Evolutionary conservation across 2,113 vertebrate species (phyloP).

Genomic region (Synchiropus splendidus): DNA sequence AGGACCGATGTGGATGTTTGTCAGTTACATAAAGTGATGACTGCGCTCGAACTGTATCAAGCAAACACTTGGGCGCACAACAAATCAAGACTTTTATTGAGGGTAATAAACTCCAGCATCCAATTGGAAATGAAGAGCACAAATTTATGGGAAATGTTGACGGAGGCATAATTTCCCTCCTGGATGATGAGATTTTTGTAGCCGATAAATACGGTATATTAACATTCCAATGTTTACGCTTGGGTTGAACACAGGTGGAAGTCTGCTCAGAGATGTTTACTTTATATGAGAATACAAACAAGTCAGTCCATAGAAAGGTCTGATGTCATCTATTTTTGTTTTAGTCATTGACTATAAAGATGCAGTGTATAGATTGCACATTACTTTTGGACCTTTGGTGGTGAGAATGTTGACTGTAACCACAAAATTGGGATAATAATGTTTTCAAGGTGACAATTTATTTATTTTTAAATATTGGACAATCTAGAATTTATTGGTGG

Average conservation of each 20-base stretch:
- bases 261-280: no score
- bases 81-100: constrained; percentile 73
- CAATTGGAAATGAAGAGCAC: constrained; percentile 61
- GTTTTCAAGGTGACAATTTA: no score
- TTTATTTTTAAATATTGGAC: no score
- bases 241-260: no score
- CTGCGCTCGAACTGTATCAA: constrained; percentile 63
- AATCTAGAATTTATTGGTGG: no score
- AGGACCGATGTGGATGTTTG: constrained; percentile 27
- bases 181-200: constrained; percentile 43
- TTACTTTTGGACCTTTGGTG: no score
- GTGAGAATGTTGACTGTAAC: no score
- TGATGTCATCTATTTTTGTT: no score
- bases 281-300: no score
- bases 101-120: constrained; percentile 65
- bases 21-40: constrained; percentile 44
- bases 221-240: constrained; percentile 33
- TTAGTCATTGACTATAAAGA: constrained; percentile 15
- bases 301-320: no score
- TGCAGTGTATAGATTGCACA: neutral
- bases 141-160: constrained; percentile 69
- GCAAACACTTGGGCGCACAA: constrained; percentile 60
- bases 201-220: constrained; percentile 36
- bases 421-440: no score
- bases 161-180: constrained; percentile 51